Evolutionary conservation across 2,113 vertebrate species (phyloP).

Genomic region (Meriones unguiculatus): DNA sequence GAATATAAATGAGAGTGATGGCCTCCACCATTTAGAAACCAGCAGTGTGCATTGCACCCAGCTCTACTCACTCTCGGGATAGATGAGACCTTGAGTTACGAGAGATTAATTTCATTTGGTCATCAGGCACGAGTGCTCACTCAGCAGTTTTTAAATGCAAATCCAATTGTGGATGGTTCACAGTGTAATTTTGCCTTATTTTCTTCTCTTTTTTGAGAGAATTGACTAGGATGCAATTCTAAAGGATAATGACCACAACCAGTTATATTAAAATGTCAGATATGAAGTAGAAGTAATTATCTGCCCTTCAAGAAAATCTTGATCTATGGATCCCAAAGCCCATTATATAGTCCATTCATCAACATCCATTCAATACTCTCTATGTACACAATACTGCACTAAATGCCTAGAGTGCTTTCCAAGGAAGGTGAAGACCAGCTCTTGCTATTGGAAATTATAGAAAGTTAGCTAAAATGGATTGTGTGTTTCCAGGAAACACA

Average conservation of each 20-base stretch:
- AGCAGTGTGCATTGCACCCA: background rate
- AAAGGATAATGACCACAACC: conserved; percentile 77
- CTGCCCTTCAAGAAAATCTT: conserved; percentile 78
- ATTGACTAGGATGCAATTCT: conserved; percentile 77
- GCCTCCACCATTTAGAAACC: conserved; percentile 26
- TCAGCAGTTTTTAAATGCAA: conserved; percentile 80
- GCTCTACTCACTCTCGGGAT: background rate
- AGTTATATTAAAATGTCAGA: conserved; percentile 81
- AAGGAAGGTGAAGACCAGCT: conserved; percentile 41
- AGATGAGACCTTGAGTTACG: conserved; percentile 62
- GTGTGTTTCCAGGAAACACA: background rate
- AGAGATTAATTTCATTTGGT: conserved; percentile 78
- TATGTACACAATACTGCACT: conserved; percentile 67
- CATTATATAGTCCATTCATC: conserved; percentile 76
- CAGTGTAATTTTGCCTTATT: conserved; percentile 80
- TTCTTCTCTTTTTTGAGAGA: conserved; percentile 76
- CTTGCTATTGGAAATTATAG: conserved; percentile 1
- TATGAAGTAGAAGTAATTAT: conserved; percentile 82
- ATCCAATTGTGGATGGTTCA: conserved; percentile 81
- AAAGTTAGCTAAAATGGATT: conserved; percentile 36
- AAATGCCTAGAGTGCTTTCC: conserved; percentile 44
- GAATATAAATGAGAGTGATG: conserved; percentile 17
- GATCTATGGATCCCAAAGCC: conserved; percentile 76
- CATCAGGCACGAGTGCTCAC: conserved; percentile 73
- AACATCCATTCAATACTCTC: conserved; percentile 76